These are phyloP conservation scores for Epistrophe grossulariae DNA, from an alignment of 2,888 invertebrate species.

Conservation along the genomic window DNA sequence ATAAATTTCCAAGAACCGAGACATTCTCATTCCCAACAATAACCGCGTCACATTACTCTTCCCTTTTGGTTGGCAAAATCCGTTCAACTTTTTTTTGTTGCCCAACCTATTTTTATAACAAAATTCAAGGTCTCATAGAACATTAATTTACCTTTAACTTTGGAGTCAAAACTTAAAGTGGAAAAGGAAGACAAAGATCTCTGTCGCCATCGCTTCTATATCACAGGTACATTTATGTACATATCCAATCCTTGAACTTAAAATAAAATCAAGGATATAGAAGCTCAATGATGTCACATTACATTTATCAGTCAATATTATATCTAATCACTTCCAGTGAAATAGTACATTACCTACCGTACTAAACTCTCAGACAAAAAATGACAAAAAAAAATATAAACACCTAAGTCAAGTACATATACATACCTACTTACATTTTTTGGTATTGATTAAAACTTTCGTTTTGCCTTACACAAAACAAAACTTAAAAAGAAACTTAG, in stretches of 20 bases:
- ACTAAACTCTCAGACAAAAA: neutral
- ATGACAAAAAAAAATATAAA: neutral
- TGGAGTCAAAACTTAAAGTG: neutral
- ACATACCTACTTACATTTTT: neutral
- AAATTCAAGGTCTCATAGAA: neutral
- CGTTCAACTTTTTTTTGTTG: no score
- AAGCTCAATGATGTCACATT: conserved; percentile 26
- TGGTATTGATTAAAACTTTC: conserved; percentile 32
- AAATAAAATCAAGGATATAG: neutral
- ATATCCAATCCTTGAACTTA: neutral
- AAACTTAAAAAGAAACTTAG: conserved; percentile 22
- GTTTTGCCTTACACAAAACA: neutral
- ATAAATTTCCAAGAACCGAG: no score
- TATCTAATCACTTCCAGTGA: neutral
- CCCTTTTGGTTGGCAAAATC: no score
- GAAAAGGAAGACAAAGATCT: neutral
- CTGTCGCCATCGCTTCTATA: neutral
- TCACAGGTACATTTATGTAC: neutral
- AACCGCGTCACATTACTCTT: no score
- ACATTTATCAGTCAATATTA: conserved; percentile 3
- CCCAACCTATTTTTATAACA: neutral
- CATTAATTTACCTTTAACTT: neutral
- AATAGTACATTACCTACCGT: neutral
- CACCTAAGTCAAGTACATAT: conserved; percentile 39
- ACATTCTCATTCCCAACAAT: no score